These are phyloP conservation scores for Elmis aenea DNA, from an alignment of 2,888 invertebrate genomes.

Conservation along the genomic window DNA sequence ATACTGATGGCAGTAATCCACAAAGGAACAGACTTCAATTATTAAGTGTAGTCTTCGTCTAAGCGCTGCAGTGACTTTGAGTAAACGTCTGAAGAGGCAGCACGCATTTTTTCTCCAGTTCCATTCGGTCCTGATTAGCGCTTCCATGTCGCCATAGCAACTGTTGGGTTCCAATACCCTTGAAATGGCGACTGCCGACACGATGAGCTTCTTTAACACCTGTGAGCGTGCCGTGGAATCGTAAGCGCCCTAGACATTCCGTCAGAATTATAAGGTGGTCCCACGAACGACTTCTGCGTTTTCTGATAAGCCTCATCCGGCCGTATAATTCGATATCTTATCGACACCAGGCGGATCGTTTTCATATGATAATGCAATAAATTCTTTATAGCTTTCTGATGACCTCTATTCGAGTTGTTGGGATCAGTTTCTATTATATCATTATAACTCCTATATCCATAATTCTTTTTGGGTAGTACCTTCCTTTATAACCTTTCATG, in stretches of 20 bases:
- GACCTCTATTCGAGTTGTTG: conserved; percentile 19
- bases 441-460: conserved; percentile 18
- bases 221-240: conserved; percentile 18
- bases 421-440: conserved; percentile 21
- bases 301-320: conserved; percentile 20
- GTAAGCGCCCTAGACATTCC: conserved; percentile 14
- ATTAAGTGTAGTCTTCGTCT: conserved; percentile 8
- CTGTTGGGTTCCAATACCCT: conserved; percentile 13
- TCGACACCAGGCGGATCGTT: conserved; percentile 17
- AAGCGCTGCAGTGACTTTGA: conserved; percentile 8
- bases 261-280: conserved; percentile 16
- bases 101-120: conserved; percentile 12
- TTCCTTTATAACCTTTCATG: conserved; percentile 18
- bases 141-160: conserved; percentile 11
- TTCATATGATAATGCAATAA: conserved; percentile 21
- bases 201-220: conserved; percentile 17
- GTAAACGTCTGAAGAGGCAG: conserved; percentile 7
- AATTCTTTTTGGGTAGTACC: conserved; percentile 16
- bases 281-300: conserved; percentile 18
- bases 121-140: conserved; percentile 13
- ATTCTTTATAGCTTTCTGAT: conserved; percentile 21
- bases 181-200: conserved; percentile 13
- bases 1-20: conserved; percentile 5
- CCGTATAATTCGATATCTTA: conserved; percentile 20
- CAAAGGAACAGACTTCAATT: conserved; percentile 5